phyloP scores from a whole-genome alignment of 2,113 vertebrate species.

The Alosa alosa region DNA sequence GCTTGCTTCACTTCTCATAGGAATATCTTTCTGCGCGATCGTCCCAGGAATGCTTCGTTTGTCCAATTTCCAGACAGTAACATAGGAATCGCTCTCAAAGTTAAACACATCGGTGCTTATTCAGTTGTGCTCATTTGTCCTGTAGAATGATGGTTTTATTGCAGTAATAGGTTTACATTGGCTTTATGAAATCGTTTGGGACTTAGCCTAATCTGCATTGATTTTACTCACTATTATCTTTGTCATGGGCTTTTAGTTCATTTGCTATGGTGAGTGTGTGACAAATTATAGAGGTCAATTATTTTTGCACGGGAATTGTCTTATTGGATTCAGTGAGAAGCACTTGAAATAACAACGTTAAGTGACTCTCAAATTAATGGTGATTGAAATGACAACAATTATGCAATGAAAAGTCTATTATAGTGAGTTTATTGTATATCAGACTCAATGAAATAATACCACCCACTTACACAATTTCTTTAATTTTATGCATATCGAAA shows the following conservation, averaged over 20 bases:
- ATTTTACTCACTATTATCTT: background rate
- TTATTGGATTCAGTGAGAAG: background rate
- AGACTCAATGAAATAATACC: background rate
- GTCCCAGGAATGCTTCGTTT: constrained; percentile 13
- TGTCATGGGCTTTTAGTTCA: background rate
- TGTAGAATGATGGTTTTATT: background rate
- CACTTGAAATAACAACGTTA: background rate
- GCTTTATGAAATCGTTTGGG: background rate
- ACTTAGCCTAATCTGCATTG: background rate
- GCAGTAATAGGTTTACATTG: constrained; percentile 9
- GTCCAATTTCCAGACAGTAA: background rate
- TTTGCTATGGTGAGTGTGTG: background rate
- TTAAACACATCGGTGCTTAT: background rate
- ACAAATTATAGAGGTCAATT: background rate
- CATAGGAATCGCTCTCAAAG: background rate
- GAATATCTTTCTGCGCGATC: constrained; percentile 1
- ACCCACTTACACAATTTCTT: background rate
- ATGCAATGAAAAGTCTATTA: background rate
- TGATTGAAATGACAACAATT: background rate
- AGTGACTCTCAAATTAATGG: background rate
- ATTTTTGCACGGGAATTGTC: background rate
- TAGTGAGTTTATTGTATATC: background rate
- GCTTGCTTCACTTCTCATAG: constrained; percentile 4
- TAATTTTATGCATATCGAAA: background rate
- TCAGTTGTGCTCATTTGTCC: background rate